Base-by-base conservation (phyloP, 2,113 vertebrate genomes). In the Osmerus eperlanus region DNA sequence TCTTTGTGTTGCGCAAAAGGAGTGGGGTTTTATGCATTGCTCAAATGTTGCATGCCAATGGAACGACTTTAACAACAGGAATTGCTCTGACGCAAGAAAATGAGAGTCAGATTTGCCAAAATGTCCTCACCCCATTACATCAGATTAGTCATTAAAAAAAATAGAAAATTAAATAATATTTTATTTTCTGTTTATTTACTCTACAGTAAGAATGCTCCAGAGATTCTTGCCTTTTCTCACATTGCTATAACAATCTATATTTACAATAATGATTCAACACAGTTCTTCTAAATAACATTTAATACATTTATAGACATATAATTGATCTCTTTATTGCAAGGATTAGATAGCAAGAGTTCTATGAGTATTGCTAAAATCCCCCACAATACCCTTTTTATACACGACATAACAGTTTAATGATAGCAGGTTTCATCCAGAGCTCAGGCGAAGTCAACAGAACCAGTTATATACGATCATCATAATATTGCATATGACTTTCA, bases 361-460 rank as follows among this genome's bases (percentile, higher is more conserved):
- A 68, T 77, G 82, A 86, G 88, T 93, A 93, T 93, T 93, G 92
- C 91, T 93, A 90, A 86, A 77, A 74, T 89, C 88, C 85, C 77
- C 65, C 16, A 80, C 79, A 65, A 65, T 77, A 73, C 67, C 66
- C 51, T 78, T 60, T 55, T 32, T 13, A 3, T 47, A 18, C 21
- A 47, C 14, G 9, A 65, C n/a, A 41, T 18, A 41, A 51, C 5
- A 70, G 58, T 61, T 25, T 21, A 18, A 68, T 67, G 67, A 86
- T 78, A 73, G 82, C 67, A 67, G 73, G 74, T 77, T 87, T 84
- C 76, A 80, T 76, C 75, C 75, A 65, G 74, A 78, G 77, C 75
- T 62, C 18, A 8, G 41, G 51, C 16, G 71, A 47, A 47, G 41
- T 47, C 41, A 47, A 47, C 41, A 47, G 41, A 47, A 47, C 41